Evolutionary conservation across 1,140 invertebrate species (phyloP).

Genomic region (Hyles vespertilio): DNA sequence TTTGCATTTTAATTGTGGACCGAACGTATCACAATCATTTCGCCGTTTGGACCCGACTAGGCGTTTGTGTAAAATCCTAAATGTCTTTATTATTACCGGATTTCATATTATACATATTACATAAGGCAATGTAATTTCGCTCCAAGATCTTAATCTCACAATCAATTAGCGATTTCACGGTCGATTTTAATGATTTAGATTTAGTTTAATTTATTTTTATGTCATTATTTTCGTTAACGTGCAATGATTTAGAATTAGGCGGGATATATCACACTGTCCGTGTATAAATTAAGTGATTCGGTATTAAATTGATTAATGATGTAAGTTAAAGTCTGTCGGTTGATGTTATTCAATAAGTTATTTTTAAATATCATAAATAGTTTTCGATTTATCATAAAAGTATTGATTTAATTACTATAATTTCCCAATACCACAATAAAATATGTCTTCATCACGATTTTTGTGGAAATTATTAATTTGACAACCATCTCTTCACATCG

Average conservation of each 20-base stretch:
- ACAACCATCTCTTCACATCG: too few species aligned
- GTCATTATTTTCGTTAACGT: too few species aligned
- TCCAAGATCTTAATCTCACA: not conserved
- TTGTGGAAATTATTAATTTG: too few species aligned
- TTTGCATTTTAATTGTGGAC: slow-evolving; percentile 65
- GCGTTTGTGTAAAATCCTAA: slow-evolving; percentile 14
- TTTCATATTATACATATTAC: slow-evolving; percentile 7
- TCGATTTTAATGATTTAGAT: too few species aligned
- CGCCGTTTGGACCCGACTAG: slow-evolving; percentile 20
- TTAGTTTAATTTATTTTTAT: too few species aligned
- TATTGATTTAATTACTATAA: too few species aligned
- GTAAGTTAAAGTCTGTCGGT: not conserved
- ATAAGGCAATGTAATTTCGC: not conserved
- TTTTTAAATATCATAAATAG: too few species aligned
- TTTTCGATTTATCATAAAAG: too few species aligned
- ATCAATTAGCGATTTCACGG: slow-evolving; percentile 8
- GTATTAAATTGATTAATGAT: not conserved
- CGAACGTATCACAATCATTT: slow-evolving; percentile 37
- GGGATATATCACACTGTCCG: not conserved
- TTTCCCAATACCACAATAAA: too few species aligned
- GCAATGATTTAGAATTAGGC: too few species aligned
- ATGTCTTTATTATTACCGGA: slow-evolving; percentile 30
- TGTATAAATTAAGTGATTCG: not conserved
- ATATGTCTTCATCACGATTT: too few species aligned
- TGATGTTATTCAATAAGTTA: too few species aligned